phyloP scores from a whole-genome alignment of 2,888 invertebrate genomes.

The Encarsia formosa region DNA sequence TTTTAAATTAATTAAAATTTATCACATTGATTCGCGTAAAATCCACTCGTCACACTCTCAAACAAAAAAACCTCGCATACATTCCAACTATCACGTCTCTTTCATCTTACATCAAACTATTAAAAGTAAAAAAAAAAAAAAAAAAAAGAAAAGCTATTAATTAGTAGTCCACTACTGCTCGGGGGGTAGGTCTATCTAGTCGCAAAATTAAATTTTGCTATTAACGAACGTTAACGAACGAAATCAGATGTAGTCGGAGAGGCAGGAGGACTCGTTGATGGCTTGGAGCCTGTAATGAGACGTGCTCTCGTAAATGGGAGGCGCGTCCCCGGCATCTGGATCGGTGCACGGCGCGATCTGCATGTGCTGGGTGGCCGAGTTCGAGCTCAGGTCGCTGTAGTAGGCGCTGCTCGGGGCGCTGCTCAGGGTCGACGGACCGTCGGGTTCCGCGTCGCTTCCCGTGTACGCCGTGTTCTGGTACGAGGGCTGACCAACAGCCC shows the following conservation, averaged over 20 bases:
- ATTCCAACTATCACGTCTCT: too few relatives aligned
- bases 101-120: too few relatives aligned
- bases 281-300: constrained; percentile 45
- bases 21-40: too few relatives aligned
- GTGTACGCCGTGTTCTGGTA: constrained; percentile 70
- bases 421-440: constrained; percentile 55
- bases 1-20: too few relatives aligned
- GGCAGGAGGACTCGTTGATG: constrained; percentile 45
- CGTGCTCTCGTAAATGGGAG: constrained; percentile 23
- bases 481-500: constrained; percentile 51
- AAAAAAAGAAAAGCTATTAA: too few relatives aligned
- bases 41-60: too few relatives aligned
- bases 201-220: constrained; percentile 8
- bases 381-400: constrained; percentile 62
- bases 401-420: constrained; percentile 70
- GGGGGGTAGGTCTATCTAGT: neutral
- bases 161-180: too few relatives aligned
- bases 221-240: too few relatives aligned
- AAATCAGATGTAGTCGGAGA: constrained; percentile 47
- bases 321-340: constrained; percentile 20
- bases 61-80: too few relatives aligned
- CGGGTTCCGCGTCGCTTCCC: constrained; percentile 54
- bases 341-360: neutral
- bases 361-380: constrained; percentile 37
- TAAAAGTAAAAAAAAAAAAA: too few relatives aligned